Evolutionary conservation across 1,140 invertebrate species (phyloP).

Genomic region (Nymphalis io): DNA sequence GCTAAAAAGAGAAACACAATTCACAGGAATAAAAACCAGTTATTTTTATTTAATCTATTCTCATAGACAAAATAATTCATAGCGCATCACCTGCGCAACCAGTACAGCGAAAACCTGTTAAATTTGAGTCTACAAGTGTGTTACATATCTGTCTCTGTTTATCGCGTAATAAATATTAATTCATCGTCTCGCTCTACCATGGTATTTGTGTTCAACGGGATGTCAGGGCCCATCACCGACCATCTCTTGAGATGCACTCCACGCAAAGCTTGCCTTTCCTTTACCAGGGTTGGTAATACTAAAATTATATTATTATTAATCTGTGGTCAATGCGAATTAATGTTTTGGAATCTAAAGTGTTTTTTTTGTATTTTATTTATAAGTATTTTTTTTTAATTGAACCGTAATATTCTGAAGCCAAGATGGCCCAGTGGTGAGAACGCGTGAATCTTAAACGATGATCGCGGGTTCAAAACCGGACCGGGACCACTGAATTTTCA

Average conservation of each 20-base stretch:
- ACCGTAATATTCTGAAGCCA: too few relatives aligned
- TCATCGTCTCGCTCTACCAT: slow-evolving; percentile 38
- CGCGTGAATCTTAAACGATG: too few relatives aligned
- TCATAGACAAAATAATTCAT: slow-evolving; percentile 37
- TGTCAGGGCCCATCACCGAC: slow-evolving; percentile 37
- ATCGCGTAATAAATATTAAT: slow-evolving; percentile 20
- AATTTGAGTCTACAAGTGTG: slow-evolving; percentile 27
- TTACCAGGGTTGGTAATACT: slow-evolving; percentile 33
- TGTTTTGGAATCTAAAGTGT: not conserved
- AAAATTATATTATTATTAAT: slow-evolving; percentile 12
- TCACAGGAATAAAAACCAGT: not conserved
- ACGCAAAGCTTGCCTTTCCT: slow-evolving; percentile 45
- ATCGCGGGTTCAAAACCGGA: too few relatives aligned
- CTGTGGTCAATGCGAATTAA: not conserved
- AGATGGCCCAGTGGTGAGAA: too few relatives aligned
- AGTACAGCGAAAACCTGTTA: slow-evolving; percentile 38
- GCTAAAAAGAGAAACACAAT: not conserved
- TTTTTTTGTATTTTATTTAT: too few relatives aligned
- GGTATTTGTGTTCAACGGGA: slow-evolving; percentile 53
- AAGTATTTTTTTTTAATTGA: too few relatives aligned
- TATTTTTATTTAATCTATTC: slow-evolving; percentile 10
- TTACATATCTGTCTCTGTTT: slow-evolving; percentile 28
- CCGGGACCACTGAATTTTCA: too few relatives aligned
- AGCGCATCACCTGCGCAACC: slow-evolving; percentile 36
- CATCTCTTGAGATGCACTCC: slow-evolving; percentile 41